A percentile compares a stretch with the other conserved stretches of the same genome.
phyloP scores from a whole-genome alignment of 2,888 invertebrate species.

The Steinernema carpocapsae region DNA sequence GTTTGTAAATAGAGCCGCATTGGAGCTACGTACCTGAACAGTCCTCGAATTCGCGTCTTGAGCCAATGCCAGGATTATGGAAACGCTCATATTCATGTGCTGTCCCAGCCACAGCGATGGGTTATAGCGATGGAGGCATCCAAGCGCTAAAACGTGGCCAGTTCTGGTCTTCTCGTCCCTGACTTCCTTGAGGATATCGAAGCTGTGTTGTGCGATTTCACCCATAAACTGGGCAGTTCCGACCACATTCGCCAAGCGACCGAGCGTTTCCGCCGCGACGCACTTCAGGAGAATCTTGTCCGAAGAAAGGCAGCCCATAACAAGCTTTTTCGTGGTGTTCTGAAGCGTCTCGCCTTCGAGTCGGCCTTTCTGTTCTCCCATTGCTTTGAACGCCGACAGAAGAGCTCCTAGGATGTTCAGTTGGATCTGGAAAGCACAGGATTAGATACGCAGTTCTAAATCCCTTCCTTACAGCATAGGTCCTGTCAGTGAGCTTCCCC shows the following conservation, averaged over 20 bases:
- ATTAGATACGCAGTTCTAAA: too few relatives aligned
- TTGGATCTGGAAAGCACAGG: slow-evolving; percentile 72
- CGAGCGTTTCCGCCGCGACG: slow-evolving; percentile 91
- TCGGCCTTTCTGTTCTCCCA: slow-evolving; percentile 51
- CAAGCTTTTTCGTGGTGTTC: slow-evolving; percentile 49
- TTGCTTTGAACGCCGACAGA: slow-evolving; percentile 80
- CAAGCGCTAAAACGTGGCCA: slow-evolving; percentile 86
- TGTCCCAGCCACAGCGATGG: slow-evolving; percentile 93
- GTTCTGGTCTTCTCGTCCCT: slow-evolving; percentile 86
- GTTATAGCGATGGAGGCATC: slow-evolving; percentile 84
- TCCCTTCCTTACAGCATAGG: slow-evolving; percentile 50
- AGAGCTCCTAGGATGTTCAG: slow-evolving; percentile 94
- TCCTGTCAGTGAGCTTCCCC: slow-evolving; percentile 46
- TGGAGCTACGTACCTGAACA: slow-evolving; percentile 77
- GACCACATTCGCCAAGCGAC: slow-evolving; percentile 87
- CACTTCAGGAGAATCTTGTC: slow-evolving; percentile 77
- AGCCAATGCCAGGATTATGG: slow-evolving; percentile 88
- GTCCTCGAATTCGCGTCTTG: slow-evolving; percentile 90
- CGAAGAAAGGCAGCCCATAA: slow-evolving; percentile 70
- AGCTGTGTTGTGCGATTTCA: slow-evolving; percentile 85
- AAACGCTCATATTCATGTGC: slow-evolving; percentile 89
- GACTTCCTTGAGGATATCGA: slow-evolving; percentile 79
- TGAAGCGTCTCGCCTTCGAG: slow-evolving; percentile 58
- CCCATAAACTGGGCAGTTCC: slow-evolving; percentile 84
- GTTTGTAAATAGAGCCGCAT: background rate